Evolutionary conservation across 30 jellyfish, hydroid and myxozoan species (phyloP).

Genomic region (Pseudorhiza aurosa): DNA sequence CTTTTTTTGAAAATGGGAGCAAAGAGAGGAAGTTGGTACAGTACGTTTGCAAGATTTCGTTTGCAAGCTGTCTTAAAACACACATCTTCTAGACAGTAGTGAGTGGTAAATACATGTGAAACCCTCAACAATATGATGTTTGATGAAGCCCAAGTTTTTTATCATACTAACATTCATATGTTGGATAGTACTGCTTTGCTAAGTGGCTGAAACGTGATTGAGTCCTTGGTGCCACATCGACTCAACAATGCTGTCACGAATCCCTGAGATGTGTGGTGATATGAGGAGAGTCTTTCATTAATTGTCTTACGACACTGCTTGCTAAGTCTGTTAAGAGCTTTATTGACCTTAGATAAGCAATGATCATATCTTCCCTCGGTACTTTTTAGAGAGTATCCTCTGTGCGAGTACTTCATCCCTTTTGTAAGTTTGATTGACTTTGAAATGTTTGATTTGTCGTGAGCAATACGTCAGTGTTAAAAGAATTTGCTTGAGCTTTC

Average conservation of each 20-base stretch:
- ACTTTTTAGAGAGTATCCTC: conserved; percentile 18
- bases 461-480: conserved; percentile 64
- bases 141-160: too few relatives aligned
- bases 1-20: too few relatives aligned
- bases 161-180: too few relatives aligned
- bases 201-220: too few relatives aligned
- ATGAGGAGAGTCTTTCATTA: neutral
- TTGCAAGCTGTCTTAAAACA: too few relatives aligned
- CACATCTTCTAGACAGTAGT: too few relatives aligned
- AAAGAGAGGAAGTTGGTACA: too few relatives aligned
- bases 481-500: conserved; percentile 67
- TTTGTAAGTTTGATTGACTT: conserved; percentile 17
- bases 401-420: conserved; percentile 8
- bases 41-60: too few relatives aligned
- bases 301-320: neutral
- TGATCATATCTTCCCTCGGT: conserved; percentile 35
- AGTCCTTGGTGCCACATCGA: too few relatives aligned
- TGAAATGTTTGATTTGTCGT: conserved; percentile 51
- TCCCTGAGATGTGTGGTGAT: neutral
- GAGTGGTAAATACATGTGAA: too few relatives aligned
- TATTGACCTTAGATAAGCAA: conserved; percentile 18
- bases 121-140: too few relatives aligned
- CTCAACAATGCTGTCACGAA: neutral
- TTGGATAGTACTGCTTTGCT: too few relatives aligned
- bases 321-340: conserved; percentile 22